Evolutionary conservation across 2,113 vertebrate species (phyloP).

Genomic region (Ranitomeya variabilis): DNA sequence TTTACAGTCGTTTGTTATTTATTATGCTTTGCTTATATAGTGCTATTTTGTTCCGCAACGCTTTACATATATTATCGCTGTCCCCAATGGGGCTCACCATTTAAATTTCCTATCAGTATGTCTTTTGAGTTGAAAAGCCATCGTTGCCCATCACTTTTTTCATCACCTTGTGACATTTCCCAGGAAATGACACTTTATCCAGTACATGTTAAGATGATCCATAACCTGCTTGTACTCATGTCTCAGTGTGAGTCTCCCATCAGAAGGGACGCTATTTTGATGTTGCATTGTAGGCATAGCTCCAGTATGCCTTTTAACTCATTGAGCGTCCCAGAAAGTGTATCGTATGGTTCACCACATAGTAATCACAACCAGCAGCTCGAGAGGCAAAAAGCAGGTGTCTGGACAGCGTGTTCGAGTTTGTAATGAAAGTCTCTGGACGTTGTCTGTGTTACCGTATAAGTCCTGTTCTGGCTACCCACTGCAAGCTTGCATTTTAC

Average conservation of each 20-base stretch:
- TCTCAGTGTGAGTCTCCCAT: slow-evolving; percentile 3
- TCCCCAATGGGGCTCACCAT: no score
- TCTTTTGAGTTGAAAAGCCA: background rate
- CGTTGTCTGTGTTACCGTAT: slow-evolving; percentile 55
- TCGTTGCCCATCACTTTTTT: background rate
- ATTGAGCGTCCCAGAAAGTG: background rate
- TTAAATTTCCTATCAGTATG: no score
- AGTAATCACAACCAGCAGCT: slow-evolving; percentile 24
- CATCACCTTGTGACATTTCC: background rate
- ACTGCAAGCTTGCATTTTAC: slow-evolving; percentile 54
- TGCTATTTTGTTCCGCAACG: no score
- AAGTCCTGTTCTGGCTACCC: slow-evolving; percentile 48
- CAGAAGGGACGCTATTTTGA: slow-evolving; percentile 35
- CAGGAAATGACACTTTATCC: slow-evolving; percentile 17
- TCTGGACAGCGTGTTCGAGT: slow-evolving; percentile 30
- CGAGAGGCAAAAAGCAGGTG: slow-evolving; percentile 49
- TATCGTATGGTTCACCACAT: background rate
- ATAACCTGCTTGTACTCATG: slow-evolving; percentile 29
- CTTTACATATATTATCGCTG: no score
- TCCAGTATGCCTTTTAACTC: background rate
- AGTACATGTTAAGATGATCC: slow-evolving; percentile 11
- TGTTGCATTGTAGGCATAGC: slow-evolving; percentile 15
- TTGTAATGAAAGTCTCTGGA: slow-evolving; percentile 50
- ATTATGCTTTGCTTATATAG: no score
- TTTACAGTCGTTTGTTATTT: background rate